A percentile compares a stretch with the other conserved stretches of the same genome.
These are phyloP conservation scores for Lordiphosa clarofinis DNA, from an alignment of 1,140 invertebrate species.

Conservation along the genomic window DNA sequence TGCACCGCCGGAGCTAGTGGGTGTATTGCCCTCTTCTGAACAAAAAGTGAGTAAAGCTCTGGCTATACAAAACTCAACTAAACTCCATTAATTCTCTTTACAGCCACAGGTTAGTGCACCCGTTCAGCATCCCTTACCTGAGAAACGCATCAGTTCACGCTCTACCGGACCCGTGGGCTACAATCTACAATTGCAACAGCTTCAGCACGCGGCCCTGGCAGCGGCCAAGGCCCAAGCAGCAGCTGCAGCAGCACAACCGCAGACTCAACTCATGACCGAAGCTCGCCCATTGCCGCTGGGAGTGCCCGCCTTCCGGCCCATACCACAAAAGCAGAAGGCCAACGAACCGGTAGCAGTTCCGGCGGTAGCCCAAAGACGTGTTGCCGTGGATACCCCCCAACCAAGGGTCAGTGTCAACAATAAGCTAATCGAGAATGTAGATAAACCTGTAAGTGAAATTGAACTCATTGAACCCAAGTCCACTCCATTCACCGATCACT, in stretches of 20 bases:
- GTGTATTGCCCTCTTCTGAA: conserved; percentile 56
- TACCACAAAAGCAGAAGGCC: conserved; percentile 82
- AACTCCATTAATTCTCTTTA: neutral
- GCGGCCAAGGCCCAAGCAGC: conserved; percentile 26
- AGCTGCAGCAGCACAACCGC: conserved; percentile 21
- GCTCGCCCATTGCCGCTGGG: conserved; percentile 81
- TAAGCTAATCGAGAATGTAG: conserved; percentile 47
- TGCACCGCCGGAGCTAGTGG: conserved; percentile 64
- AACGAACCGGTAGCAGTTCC: conserved; percentile 12
- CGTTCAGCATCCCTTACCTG: conserved; percentile 44
- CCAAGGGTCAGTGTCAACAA: conserved; percentile 71
- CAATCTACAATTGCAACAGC: conserved; percentile 56
- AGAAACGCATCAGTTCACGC: conserved; percentile 61
- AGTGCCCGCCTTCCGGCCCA: conserved; percentile 88
- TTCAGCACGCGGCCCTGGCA: conserved; percentile 28
- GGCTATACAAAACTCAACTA: neutral
- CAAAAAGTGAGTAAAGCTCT: conserved; percentile 42
- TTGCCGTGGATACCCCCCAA: conserved; percentile 66
- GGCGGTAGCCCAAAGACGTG: conserved; percentile 48
- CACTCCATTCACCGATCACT: too few species aligned
- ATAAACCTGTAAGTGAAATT: conserved; percentile 37
- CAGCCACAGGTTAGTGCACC: conserved; percentile 15
- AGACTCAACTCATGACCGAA: conserved; percentile 78
- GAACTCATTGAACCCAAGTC: too few species aligned
- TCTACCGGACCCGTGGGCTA: conserved; percentile 50